These are phyloP conservation scores for Heterodera filipjevi DNA, from an alignment of 2,888 invertebrate species.

Conservation along the genomic window DNA sequence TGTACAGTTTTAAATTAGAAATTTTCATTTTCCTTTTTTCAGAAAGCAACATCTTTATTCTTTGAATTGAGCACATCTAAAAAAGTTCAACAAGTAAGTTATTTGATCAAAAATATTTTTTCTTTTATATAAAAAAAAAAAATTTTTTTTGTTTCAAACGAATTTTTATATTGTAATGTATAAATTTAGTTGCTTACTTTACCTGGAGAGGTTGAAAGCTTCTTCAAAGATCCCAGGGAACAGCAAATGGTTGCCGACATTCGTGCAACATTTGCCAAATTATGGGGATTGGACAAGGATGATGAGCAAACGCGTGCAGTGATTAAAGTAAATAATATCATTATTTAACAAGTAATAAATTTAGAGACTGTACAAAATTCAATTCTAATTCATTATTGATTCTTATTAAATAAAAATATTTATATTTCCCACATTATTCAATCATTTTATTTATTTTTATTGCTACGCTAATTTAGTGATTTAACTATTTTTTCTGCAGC, in stretches of 20 bases:
- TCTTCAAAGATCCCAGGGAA: constrained; percentile 71
- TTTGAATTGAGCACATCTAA: constrained; percentile 75
- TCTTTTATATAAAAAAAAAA: not conserved
- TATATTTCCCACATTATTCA: too few relatives aligned
- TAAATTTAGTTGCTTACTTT: constrained; percentile 81
- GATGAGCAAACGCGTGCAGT: constrained; percentile 49
- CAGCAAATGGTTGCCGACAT: constrained; percentile 71
- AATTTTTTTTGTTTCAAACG: too few relatives aligned
- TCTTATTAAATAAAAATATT: too few relatives aligned
- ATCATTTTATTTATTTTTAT: too few relatives aligned
- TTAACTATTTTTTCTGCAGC: too few relatives aligned
- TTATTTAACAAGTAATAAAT: too few relatives aligned
- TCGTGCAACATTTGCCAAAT: constrained; percentile 83
- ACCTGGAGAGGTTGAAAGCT: constrained; percentile 77
- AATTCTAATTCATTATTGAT: too few relatives aligned
- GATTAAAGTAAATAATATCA: constrained; percentile 45
- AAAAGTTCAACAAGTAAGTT: constrained; percentile 67
- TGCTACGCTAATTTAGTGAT: too few relatives aligned
- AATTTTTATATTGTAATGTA: too few relatives aligned
- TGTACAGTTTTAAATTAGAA: too few relatives aligned
- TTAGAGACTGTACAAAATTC: too few relatives aligned
- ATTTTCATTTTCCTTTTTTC: not conserved
- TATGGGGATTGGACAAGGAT: constrained; percentile 80
- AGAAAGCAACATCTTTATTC: constrained; percentile 87
- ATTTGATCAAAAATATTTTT: not conserved